Base-by-base conservation (phyloP, 2,797 vertebrate species). In the Gallinago nigripennis region DNA sequence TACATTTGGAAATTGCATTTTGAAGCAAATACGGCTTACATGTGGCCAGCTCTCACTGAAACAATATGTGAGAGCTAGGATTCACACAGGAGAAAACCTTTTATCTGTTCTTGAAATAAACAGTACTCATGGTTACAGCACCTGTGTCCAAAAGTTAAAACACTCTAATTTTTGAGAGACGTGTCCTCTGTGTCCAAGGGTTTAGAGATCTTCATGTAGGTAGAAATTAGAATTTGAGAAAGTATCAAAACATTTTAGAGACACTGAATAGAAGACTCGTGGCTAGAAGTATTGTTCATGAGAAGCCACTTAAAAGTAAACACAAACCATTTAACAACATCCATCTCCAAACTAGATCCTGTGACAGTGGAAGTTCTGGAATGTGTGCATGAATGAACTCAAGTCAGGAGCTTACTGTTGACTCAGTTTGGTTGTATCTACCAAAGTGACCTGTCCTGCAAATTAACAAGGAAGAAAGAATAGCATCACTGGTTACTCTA, bases 341-440 rank as follows among this genome's bases (percentile, higher is more conserved):
- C 37, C 12, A 5, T 72, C 16, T 78, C 41, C 31, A 85, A 19
- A 50, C 18, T 0, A 45, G 43, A 21, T 76, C 13, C 53, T 56
- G 18, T 57, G 37, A 14, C 21, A 37, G 13, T 43, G 35, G 10
- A 17, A 45, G 13, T 75, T 50, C 31, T 45, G 53, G 33, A 63
- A 46, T 1, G 0, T 0, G 0, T 27, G 14, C 11, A 12, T 48
- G 37, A 51, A 31, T 39, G 24, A 54, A 25, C 39, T 76, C n/a
- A 21, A 21, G 10, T 68, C 27, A 8, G 41, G 45, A 86, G 25
- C 46, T 77, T 57, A 18, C 27, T 33, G 0, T 33, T 61, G 33
- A 12, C 30, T 89, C 20, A 16, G 13, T 72, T 58, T 46, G 48
- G 8, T 50, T 86, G 1, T 77, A 24, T 41, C 60, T 70, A 7